phyloP scores from a whole-genome alignment of 2,113 vertebrate genomes.

The Menidia beryllina region DNA sequence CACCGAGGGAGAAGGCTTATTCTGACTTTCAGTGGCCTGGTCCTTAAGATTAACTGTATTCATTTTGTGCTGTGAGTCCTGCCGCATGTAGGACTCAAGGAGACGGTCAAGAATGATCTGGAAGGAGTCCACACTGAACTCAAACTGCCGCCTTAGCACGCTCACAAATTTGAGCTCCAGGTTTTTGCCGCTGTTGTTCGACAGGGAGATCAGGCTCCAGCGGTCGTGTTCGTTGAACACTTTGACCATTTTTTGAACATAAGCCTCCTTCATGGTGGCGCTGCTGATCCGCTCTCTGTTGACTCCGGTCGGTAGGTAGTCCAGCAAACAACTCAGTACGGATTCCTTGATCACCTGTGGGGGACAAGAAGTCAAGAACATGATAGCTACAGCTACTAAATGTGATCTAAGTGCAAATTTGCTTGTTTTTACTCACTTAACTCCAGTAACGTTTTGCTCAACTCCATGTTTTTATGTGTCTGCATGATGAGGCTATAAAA shows the following conservation, averaged over 20 bases:
- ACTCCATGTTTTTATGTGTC: conserved; percentile 9
- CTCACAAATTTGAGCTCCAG: conserved; percentile 96
- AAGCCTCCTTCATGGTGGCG: conserved; percentile 93
- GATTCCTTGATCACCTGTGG: conserved; percentile 93
- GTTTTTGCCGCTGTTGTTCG: conserved; percentile 96
- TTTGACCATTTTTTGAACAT: conserved; percentile 98
- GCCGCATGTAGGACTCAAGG: conserved; percentile 84
- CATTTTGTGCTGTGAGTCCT: conserved; percentile 69
- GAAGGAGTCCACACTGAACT: conserved; percentile 98
- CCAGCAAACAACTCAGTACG: conserved; percentile 89
- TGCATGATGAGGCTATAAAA: background rate
- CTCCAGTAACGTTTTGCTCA: conserved; percentile 7
- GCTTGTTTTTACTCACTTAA: conserved; percentile 3
- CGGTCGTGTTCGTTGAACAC: conserved; percentile 90
- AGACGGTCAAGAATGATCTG: conserved; percentile 93
- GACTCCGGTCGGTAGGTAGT: conserved; percentile 91
- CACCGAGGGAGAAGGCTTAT: conserved; percentile 31
- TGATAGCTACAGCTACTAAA: conserved; percentile 49
- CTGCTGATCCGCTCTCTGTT: conserved; percentile 94
- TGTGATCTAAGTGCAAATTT: conserved; percentile 15
- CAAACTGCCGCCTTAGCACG: conserved; percentile 91
- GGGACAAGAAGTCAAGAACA: conserved; percentile 47
- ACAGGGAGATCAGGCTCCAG: conserved; percentile 97
- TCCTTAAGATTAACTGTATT: conserved; percentile 55
- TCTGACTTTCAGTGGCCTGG: conserved; percentile 28